Evolutionary conservation across 2,113 vertebrate genomes (phyloP).

Genomic region (Prionailurus viverrinus): DNA sequence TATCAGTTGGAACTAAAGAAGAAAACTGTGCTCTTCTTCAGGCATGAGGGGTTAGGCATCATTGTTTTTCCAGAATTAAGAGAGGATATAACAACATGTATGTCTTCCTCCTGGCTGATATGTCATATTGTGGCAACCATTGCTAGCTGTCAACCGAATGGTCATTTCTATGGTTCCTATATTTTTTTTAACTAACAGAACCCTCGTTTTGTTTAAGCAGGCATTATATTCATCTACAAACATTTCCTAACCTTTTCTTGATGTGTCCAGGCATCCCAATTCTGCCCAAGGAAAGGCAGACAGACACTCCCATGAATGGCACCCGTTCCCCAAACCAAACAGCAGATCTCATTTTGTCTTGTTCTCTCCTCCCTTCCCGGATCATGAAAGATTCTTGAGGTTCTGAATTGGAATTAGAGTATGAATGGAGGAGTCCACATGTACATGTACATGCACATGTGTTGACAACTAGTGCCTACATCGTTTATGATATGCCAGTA

Average conservation of each 20-base stretch:
- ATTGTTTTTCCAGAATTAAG: not conserved
- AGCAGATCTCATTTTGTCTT: not conserved
- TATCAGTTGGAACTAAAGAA: not conserved
- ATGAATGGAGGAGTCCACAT: not conserved
- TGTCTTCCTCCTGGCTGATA: not conserved
- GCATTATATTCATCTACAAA: not conserved
- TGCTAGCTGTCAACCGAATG: not conserved
- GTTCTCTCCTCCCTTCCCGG: too few species aligned
- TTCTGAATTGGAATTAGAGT: not conserved
- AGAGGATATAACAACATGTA: rapidly evolving
- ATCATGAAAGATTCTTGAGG: too few species aligned
- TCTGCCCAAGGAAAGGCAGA: not conserved
- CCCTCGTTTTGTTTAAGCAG: not conserved
- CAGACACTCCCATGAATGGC: not conserved
- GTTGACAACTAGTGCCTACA: not conserved
- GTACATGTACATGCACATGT: rapidly evolving
- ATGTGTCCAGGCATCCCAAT: not conserved
- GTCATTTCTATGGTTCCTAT: not conserved
- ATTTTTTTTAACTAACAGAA: not conserved
- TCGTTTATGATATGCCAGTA: not conserved
- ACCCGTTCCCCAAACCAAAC: not conserved
- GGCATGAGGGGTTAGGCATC: not conserved
- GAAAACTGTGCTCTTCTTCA: not conserved
- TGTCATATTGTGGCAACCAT: rapidly evolving
- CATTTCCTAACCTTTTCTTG: too few species aligned